Evolutionary conservation across 30 jellyfish, hydroid and myxozoan species (phyloP).

Genomic region (Aurelia coerulea): DNA sequence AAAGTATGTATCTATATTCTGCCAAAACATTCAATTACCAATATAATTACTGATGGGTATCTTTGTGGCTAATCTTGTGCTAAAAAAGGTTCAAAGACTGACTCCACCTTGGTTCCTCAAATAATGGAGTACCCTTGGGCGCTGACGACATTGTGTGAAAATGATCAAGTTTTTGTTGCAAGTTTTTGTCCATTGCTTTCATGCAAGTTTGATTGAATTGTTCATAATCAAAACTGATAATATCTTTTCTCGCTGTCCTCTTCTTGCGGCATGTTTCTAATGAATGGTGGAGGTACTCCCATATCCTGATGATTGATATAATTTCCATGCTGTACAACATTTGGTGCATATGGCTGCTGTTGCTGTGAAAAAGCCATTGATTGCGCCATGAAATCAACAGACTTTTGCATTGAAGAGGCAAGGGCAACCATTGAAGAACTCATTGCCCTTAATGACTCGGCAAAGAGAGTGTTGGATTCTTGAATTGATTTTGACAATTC

Average conservation of each 20-base stretch:
- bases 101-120: too few relatives aligned
- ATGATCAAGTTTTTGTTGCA: too few relatives aligned
- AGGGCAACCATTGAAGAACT: conserved; percentile 39
- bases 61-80: too few relatives aligned
- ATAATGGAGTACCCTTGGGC: too few relatives aligned
- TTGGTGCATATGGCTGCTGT: background rate
- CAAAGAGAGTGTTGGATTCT: conserved; percentile 26
- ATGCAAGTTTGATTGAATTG: background rate
- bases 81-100: too few relatives aligned
- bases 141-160: too few relatives aligned
- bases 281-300: background rate
- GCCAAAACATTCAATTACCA: too few relatives aligned
- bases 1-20: too few relatives aligned
- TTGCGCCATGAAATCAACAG: conserved; percentile 22
- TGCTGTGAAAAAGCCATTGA: background rate
- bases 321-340: background rate
- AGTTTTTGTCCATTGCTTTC: too few relatives aligned
- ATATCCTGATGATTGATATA: conserved; percentile 1
- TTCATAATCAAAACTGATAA: background rate
- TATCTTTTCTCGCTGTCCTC: background rate
- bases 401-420: conserved; percentile 11
- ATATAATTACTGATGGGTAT: too few relatives aligned
- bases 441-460: conserved; percentile 25
- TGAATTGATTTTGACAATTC: conserved; percentile 18
- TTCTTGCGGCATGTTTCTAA: background rate